phyloP scores from a whole-genome alignment of 2,888 invertebrate species.

The Polyommatus iphigenia region DNA sequence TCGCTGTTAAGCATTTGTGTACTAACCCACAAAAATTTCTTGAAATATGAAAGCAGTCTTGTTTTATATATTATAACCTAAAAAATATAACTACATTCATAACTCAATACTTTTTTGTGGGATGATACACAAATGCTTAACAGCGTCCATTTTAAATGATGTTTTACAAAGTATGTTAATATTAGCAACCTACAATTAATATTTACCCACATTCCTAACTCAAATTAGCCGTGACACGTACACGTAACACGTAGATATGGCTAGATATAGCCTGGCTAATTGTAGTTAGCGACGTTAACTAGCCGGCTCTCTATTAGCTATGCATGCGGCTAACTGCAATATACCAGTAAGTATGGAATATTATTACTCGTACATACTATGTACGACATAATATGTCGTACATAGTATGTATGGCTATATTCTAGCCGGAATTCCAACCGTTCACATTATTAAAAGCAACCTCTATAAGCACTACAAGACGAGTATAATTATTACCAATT shows the following conservation, averaged over 20 bases:
- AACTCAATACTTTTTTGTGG: no score
- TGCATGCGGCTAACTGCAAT: conserved; percentile 25
- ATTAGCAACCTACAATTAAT: not conserved
- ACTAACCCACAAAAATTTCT: no score
- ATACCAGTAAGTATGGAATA: not conserved
- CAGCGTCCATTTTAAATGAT: no score
- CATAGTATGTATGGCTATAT: not conserved
- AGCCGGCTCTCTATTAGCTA: conserved; percentile 24
- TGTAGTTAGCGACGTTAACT: conserved; percentile 27
- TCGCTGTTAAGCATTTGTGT: no score
- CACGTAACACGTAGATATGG: not conserved
- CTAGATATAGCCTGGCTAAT: conserved; percentile 9
- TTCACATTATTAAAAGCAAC: not conserved
- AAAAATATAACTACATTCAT: no score
- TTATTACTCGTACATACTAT: not conserved
- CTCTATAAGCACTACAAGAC: no score
- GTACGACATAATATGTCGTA: no score
- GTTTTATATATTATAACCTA: no score
- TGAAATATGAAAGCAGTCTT: no score
- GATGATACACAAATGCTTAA: no score
- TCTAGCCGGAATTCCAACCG: not conserved
- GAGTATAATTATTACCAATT: no score
- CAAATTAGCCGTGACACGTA: not conserved
- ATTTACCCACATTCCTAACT: not conserved
- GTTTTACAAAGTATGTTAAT: not conserved